A percentile compares a stretch with the other conserved stretches of the same genome.
Evolutionary conservation across 1,140 invertebrate species (phyloP).

Genomic region (Brachionus koreanus): DNA sequence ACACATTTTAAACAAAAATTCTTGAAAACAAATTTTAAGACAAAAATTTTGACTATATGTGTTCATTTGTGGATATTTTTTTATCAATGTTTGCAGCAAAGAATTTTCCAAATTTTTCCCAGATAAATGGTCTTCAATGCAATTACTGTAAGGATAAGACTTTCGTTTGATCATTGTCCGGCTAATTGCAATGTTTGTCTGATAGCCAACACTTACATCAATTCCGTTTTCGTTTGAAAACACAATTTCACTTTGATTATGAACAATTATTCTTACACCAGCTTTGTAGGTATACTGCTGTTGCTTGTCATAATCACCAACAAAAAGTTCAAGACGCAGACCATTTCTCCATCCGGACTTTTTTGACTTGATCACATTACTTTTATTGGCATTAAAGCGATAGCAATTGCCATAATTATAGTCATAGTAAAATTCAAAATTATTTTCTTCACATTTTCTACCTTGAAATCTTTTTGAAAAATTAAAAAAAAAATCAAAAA

Average conservation of each 20-base stretch:
- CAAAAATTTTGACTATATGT: neutral
- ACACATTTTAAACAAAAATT: neutral
- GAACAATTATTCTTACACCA: neutral
- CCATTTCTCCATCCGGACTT: neutral
- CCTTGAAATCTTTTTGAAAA: constrained; percentile 46
- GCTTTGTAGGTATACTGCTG: neutral
- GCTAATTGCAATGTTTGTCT: neutral
- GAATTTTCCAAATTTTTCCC: neutral
- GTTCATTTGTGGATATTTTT: neutral
- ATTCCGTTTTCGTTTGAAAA: neutral
- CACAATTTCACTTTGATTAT: neutral
- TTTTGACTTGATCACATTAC: neutral
- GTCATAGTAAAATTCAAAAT: constrained; percentile 17
- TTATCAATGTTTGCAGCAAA: neutral
- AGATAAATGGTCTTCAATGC: neutral
- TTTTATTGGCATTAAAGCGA: constrained; percentile 40
- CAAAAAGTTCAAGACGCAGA: neutral
- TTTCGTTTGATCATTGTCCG: neutral
- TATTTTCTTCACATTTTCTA: constrained; percentile 29
- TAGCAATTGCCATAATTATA: constrained; percentile 44
- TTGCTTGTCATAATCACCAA: neutral
- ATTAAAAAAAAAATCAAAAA: too few species aligned
- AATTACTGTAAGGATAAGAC: neutral
- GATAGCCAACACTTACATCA: neutral
- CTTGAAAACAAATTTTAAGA: neutral